Evolutionary conservation across 2,888 invertebrate species (phyloP).

Genomic region (Pardosa pseudoannulata): DNA sequence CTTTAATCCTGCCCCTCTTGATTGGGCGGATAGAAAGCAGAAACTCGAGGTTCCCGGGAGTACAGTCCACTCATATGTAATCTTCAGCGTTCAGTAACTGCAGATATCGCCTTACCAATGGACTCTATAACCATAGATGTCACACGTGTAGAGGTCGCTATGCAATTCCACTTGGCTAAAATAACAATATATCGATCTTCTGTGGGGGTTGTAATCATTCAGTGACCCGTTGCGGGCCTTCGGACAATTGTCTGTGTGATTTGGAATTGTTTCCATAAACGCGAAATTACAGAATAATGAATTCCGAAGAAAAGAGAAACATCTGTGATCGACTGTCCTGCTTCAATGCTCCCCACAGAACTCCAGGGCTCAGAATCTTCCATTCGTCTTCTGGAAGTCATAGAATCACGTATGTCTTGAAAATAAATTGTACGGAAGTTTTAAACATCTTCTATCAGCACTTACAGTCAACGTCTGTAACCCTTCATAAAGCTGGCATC

Average conservation of each 20-base stretch:
- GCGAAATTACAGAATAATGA: too few relatives aligned
- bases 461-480: not conserved
- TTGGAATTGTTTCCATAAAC: not conserved
- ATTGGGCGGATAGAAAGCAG: too few relatives aligned
- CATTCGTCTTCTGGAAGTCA: conserved; percentile 26
- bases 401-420: conserved; percentile 17
- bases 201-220: conserved; percentile 19
- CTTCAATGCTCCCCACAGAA: conserved; percentile 3
- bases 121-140: conserved; percentile 7
- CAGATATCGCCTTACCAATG: conserved; percentile 16
- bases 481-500: not conserved
- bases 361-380: not conserved
- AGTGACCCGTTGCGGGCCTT: not conserved
- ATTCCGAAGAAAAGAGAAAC: not conserved
- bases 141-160: not conserved
- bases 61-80: not conserved
- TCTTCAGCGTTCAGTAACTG: not conserved
- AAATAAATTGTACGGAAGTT: conserved; percentile 16
- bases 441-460: not conserved
- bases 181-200: not conserved
- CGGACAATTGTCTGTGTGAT: not conserved
- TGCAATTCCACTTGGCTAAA: conserved; percentile 7
- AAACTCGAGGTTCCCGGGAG: not conserved
- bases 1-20: conserved; percentile 17
- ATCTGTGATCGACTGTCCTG: conserved; percentile 14